Evolutionary conservation across 2,113 vertebrate genomes (phyloP).

Genomic region (Anthoscopus minutus): DNA sequence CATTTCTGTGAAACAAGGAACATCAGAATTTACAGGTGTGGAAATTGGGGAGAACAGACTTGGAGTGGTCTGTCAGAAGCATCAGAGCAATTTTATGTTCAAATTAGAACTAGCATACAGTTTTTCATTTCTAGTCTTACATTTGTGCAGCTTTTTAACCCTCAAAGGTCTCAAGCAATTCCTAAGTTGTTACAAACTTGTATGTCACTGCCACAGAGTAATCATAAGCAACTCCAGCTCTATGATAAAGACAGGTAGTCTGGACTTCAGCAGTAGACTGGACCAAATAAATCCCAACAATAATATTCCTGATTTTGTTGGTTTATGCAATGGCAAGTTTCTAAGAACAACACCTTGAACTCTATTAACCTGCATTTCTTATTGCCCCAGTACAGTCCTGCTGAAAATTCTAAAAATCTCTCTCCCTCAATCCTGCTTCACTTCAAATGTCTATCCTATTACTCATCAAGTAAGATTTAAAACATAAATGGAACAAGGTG

Average conservation of each 20-base stretch:
- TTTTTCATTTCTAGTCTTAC: neutral
- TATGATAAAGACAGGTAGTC: neutral
- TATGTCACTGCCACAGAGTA: neutral
- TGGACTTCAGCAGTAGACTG: neutral
- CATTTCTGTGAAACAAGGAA: neutral
- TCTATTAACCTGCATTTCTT: neutral
- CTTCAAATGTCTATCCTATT: neutral
- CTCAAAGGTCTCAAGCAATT: neutral
- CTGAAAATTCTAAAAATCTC: neutral
- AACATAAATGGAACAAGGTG: conserved; percentile 17
- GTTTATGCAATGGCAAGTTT: neutral
- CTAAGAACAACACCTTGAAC: neutral
- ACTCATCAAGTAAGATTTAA: conserved; percentile 26
- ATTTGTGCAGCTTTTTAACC: neutral
- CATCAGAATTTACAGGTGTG: neutral
- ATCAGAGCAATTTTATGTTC: neutral
- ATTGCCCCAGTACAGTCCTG: neutral
- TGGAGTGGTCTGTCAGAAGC: neutral
- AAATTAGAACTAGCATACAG: neutral
- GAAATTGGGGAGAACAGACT: neutral
- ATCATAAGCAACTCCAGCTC: neutral
- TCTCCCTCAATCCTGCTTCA: neutral
- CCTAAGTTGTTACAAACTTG: neutral
- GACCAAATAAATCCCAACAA: neutral
- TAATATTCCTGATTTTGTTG: neutral